Percentiles rank a stretch among this genome's conserved stretches.
Evolutionary conservation across 2,888 invertebrate species (phyloP).

Genomic region (Calameuta filiformis): DNA sequence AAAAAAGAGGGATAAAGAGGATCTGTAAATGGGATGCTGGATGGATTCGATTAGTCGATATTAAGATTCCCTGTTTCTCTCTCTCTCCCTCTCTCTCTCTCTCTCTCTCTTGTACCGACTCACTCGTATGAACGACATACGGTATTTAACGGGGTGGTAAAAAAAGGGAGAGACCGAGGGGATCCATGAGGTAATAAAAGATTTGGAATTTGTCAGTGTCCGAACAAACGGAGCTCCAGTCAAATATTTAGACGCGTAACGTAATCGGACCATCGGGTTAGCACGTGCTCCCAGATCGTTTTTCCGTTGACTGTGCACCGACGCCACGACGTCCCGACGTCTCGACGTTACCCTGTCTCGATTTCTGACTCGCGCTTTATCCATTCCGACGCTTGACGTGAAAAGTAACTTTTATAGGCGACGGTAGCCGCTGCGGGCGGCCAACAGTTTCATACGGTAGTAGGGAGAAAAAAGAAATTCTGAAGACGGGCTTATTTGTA

Average conservation of each 20-base stretch:
- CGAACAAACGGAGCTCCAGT: background rate
- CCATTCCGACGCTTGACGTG: slow-evolving; percentile 1
- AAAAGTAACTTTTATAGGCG: background rate
- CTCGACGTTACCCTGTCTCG: background rate
- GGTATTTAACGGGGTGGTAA: background rate
- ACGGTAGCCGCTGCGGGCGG: background rate
- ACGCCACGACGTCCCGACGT: background rate
- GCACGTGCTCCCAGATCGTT: slow-evolving; percentile 1
- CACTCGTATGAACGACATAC: background rate
- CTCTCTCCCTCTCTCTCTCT: background rate
- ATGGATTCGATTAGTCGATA: slow-evolving; percentile 14
- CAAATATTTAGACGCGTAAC: slow-evolving; percentile 5
- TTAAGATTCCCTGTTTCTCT: slow-evolving; percentile 25
- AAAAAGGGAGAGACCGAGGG: background rate
- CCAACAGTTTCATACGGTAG: background rate
- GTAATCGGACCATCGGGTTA: background rate
- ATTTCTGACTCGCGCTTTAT: slow-evolving; percentile 1
- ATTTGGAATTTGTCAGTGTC: slow-evolving; percentile 6
- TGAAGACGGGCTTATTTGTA: slow-evolving; percentile 38
- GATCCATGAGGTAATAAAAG: background rate
- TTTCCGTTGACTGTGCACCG: background rate
- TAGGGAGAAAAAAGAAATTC: background rate
- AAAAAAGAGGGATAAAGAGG: background rate
- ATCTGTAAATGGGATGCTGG: background rate
- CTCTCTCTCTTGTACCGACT: slow-evolving; percentile 1